These are phyloP conservation scores for Aurelia aurita DNA, from an alignment of 30 jellyfish, hydroid and myxozoan genomes.

Conservation along the genomic window DNA sequence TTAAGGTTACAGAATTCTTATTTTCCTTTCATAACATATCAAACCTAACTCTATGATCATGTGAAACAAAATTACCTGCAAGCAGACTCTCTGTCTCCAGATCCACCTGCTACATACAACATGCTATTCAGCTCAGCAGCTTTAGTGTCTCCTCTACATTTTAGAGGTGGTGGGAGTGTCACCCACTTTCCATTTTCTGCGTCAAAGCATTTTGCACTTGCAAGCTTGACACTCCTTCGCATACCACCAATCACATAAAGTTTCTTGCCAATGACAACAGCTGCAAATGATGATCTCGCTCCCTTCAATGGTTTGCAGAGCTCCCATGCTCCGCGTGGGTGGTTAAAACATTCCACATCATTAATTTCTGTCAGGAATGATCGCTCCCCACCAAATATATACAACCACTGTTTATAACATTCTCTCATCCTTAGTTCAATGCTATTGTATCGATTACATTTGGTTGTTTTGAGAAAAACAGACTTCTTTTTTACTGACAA, in stretches of 20 bases:
- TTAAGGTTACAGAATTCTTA: too few species aligned
- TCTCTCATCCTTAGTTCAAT: constrained; percentile 44
- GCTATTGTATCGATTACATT: constrained; percentile 10
- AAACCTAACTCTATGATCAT: too few species aligned
- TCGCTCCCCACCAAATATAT: constrained; percentile 89
- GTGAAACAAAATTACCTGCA: constrained; percentile 84
- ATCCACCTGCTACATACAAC: constrained; percentile 97
- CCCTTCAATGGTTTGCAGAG: constrained; percentile 70
- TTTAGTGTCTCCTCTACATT: constrained; percentile 86
- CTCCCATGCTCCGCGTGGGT: constrained; percentile 64
- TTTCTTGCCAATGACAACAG: constrained; percentile 61
- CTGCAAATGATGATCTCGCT: constrained; percentile 91
- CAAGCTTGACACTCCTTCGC: constrained; percentile 79
- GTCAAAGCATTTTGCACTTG: constrained; percentile 84
- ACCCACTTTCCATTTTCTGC: constrained; percentile 81
- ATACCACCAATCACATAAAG: constrained; percentile 79
- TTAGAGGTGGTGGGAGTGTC: constrained; percentile 77
- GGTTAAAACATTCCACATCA: constrained; percentile 67
- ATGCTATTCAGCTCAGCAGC: constrained; percentile 80
- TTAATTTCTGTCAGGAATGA: constrained; percentile 81
- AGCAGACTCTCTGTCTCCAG: constrained; percentile 90
- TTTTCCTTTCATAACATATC: too few species aligned
- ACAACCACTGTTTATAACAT: constrained; percentile 83
- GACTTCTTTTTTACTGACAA: constrained; percentile 1
- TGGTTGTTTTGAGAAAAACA: constrained; percentile 9